Evolutionary conservation across 2,888 invertebrate genomes (phyloP), one percentile per base, ranked within the genome.

Genomic region (Silvanus unidentatus): DNA sequence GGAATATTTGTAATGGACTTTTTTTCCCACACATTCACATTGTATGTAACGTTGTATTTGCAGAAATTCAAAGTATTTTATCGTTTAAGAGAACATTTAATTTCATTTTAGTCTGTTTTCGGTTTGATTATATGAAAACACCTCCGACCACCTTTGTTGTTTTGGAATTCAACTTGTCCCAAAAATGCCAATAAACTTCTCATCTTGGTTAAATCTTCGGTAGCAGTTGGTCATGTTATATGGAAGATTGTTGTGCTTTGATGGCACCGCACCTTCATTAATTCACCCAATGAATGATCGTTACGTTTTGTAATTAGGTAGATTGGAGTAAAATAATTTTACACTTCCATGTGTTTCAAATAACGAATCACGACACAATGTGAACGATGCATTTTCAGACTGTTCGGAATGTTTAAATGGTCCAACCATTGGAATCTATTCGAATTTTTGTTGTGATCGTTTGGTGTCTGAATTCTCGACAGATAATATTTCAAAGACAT

Each of bases 111-210:
- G 22, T 22, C 8, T 22, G 22, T 3, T 5, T 22, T 22, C 22
- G 22, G 22, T 22, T 22, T 22, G n/a, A 22, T 22, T 22, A 22
- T 22, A 22, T 22, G 22, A 22, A 54, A 54, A 61, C 61, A 60
- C 61, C 54, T 59, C 22, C 56, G 63, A 57, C 64, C 64, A 62
- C 63, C 63, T 54, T 22, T 60, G 58, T 60, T 55, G 52, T 48
- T 56, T 41, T 56, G 50, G 58, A 58, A 63, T 61, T 57, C 54
- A 43, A 57, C 55, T 55, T 55, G 58, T 63, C 56, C 57, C 44
- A 59, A 61, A 63, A 61, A 63, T 63, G 60, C 62, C 64, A 63
- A 63, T 62, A 62, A 64, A 63, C 53, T 53, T 48, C 22, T 22
- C 22, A 22, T 52, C 48, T 53, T 52, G 47, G 54, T 48, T 49